phyloP scores from a whole-genome alignment of 2,797 vertebrate species.

The Tenualosa ilisha region DNA sequence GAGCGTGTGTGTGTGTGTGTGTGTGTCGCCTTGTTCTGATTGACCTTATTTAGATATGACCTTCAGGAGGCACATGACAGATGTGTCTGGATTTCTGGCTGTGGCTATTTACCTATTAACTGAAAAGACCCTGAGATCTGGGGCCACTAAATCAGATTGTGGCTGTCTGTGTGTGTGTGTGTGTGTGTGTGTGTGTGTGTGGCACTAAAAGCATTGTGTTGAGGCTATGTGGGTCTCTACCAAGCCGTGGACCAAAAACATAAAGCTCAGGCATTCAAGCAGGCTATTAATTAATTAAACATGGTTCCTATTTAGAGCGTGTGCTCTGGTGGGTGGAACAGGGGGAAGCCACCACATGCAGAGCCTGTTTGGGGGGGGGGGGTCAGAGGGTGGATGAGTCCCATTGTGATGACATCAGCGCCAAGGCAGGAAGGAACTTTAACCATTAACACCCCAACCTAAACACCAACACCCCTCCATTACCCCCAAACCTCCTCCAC shows the following conservation, averaged over 20 bases:
- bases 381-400: constrained; percentile 53
- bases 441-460: constrained; percentile 41
- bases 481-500: not conserved
- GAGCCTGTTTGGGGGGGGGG: not conserved
- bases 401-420: constrained; percentile 65
- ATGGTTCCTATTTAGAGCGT: constrained; percentile 67
- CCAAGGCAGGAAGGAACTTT: constrained; percentile 57
- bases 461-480: constrained; percentile 4
- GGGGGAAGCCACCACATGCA: constrained; percentile 52
- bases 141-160: constrained; percentile 25
- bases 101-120: constrained; percentile 19
- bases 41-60: not conserved
- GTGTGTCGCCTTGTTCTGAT: not conserved
- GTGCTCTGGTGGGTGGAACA: constrained; percentile 55
- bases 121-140: constrained; percentile 40
- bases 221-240: not conserved
- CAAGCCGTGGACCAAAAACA: not conserved
- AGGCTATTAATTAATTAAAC: constrained; percentile 64
- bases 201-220: not conserved
- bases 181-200: constrained; percentile 26
- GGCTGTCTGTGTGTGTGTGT: constrained; percentile 22
- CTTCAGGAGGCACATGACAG: constrained; percentile 11
- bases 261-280: constrained; percentile 44
- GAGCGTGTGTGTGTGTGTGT: not conserved
- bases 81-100: not conserved